A percentile compares a stretch with the other conserved stretches of the same genome.
Conservation (phyloP, 2,888 invertebrate genomes). For the Quadroppia sp. region DNA sequence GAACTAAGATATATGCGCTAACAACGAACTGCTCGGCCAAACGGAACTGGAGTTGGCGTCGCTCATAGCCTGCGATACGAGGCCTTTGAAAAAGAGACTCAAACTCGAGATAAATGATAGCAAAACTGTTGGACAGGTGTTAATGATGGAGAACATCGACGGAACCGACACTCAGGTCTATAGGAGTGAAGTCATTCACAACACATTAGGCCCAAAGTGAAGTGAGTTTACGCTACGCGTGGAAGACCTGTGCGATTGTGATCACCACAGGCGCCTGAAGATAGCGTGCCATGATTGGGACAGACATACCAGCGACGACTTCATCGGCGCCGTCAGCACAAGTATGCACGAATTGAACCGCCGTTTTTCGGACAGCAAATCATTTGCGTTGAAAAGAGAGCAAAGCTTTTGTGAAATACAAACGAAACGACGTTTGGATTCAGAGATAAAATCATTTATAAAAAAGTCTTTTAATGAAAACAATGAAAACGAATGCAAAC, state of each 20-base stretch:
- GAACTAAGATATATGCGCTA: conserved; percentile 7
- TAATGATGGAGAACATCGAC: background rate
- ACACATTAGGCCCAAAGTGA: background rate
- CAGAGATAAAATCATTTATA: background rate
- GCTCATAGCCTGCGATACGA: background rate
- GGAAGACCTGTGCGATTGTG: background rate
- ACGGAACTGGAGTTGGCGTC: background rate
- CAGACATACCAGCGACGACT: conserved; percentile 8
- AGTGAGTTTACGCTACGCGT: background rate
- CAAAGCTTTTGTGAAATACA: background rate
- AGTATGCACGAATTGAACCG: background rate
- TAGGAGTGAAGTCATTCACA: background rate
- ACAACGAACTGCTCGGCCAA: background rate
- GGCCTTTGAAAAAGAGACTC: background rate
- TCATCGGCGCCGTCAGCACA: background rate
- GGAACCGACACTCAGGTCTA: background rate
- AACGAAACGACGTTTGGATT: background rate
- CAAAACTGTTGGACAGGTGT: background rate
- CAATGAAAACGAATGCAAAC: background rate
- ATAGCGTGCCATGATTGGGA: background rate
- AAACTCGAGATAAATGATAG: background rate
- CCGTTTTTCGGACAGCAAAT: background rate
- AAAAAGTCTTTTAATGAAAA: too few species aligned
- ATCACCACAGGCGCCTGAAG: background rate
- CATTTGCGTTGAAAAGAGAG: background rate